A percentile compares a stretch with the other conserved stretches of the same genome.
These are phyloP conservation scores for Carassius auratus DNA, from an alignment of 2,113 vertebrate species.

Conservation along the genomic window DNA sequence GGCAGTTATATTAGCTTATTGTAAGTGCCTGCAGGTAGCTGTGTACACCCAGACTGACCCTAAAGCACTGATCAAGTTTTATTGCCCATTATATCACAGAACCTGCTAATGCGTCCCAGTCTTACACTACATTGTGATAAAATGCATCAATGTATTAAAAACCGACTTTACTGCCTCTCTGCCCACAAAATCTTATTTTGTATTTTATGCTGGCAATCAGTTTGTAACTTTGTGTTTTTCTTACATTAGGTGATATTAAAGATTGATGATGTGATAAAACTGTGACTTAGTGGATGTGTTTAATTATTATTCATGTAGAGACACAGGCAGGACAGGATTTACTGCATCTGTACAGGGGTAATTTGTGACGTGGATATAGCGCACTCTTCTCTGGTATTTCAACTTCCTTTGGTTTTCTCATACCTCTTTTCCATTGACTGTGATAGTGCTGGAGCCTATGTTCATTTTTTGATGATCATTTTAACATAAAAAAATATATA, in stretches of 20 bases:
- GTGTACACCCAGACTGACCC: conserved; percentile 10
- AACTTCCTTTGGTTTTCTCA: conserved; percentile 13
- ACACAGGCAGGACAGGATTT: conserved; percentile 51
- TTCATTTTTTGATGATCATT: background rate
- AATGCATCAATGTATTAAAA: conserved; percentile 29
- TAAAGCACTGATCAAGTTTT: conserved; percentile 20
- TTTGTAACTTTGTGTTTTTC: conserved; percentile 24
- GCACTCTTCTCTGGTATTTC: conserved; percentile 39
- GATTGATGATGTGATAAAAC: conserved; percentile 57
- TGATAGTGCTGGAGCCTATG: background rate
- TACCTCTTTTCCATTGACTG: background rate
- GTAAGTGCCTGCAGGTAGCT: conserved; percentile 13
- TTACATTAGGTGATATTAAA: conserved; percentile 44
- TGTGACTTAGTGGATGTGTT: conserved; percentile 54
- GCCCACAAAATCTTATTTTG: conserved; percentile 22
- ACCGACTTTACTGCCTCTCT: conserved; percentile 18
- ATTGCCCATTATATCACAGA: conserved; percentile 37
- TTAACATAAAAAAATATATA: background rate
- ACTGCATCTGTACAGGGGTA: conserved; percentile 41
- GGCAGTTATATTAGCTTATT: conserved; percentile 29
- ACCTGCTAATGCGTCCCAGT: conserved; percentile 17
- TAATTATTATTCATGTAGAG: conserved; percentile 62
- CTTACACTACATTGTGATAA: conserved; percentile 6
- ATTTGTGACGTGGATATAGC: conserved; percentile 35
- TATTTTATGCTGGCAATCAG: conserved; percentile 5